Percentiles rank a stretch among this genome's conserved stretches.
Conservation (phyloP, 2,888 invertebrate genomes). For the Gymnoscelis rufifasciata region DNA sequence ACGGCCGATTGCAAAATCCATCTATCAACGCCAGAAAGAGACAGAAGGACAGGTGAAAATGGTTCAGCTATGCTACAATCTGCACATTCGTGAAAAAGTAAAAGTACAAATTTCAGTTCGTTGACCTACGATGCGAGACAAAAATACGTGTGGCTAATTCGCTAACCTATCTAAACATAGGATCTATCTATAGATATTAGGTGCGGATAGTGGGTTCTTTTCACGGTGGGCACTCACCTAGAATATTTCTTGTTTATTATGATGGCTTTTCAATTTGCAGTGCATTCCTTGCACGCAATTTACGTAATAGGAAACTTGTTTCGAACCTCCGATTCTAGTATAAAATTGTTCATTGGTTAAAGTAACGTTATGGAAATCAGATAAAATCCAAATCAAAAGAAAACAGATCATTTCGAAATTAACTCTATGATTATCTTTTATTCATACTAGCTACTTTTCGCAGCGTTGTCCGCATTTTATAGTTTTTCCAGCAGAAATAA, state of each 20-base stretch:
- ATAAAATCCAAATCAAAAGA: too few species aligned
- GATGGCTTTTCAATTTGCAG: neutral
- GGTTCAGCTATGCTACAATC: constrained; percentile 11
- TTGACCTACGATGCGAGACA: constrained; percentile 26
- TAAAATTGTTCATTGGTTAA: neutral
- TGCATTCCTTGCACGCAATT: neutral
- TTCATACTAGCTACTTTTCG: too few species aligned
- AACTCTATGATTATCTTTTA: too few species aligned
- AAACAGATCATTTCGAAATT: too few species aligned
- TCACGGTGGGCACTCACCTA: constrained; percentile 16
- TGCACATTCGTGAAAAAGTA: constrained; percentile 27
- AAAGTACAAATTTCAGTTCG: constrained; percentile 30
- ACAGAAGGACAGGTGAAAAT: constrained; percentile 12
- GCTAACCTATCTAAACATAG: constrained; percentile 23
- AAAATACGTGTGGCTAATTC: constrained; percentile 25
- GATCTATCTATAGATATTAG: constrained; percentile 20
- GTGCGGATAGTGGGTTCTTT: neutral
- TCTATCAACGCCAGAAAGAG: constrained; percentile 10
- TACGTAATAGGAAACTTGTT: constrained; percentile 4
- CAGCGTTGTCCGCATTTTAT: too few species aligned
- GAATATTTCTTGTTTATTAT: constrained; percentile 3
- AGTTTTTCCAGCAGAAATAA: too few species aligned
- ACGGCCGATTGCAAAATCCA: constrained; percentile 7
- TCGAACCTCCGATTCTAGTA: neutral
- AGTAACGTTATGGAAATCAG: too few species aligned